These are phyloP conservation scores for Magallana ariakensis DNA, from an alignment of 1,140 invertebrate genomes.

Conservation along the genomic window DNA sequence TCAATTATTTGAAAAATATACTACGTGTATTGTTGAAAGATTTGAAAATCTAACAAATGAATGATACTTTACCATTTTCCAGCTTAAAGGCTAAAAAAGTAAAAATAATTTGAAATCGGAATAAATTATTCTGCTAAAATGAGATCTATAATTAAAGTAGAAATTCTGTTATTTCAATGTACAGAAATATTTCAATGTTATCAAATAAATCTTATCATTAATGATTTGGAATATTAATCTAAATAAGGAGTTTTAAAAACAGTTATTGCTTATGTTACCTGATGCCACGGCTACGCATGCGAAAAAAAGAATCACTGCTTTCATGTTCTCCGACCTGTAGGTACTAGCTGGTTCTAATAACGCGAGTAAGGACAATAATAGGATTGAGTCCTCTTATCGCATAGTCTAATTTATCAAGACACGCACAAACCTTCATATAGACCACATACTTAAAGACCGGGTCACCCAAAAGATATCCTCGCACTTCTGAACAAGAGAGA, in stretches of 20 bases:
- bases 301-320: neutral
- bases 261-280: neutral
- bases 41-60: neutral
- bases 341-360: neutral
- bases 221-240: neutral
- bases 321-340: neutral
- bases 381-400: too few relatives aligned
- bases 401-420: too few relatives aligned
- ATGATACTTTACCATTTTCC: slow-evolving; percentile 14
- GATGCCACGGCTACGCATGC: neutral
- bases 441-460: too few relatives aligned
- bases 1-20: too few relatives aligned
- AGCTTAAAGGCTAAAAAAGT: slow-evolving; percentile 6
- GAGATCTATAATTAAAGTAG: too few relatives aligned
- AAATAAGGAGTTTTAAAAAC: neutral
- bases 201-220: neutral
- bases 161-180: too few relatives aligned
- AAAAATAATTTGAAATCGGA: neutral
- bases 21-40: too few relatives aligned
- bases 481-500: too few relatives aligned
- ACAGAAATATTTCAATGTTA: too few relatives aligned
- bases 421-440: too few relatives aligned
- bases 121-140: neutral
- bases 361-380: too few relatives aligned
- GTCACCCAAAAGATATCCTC: too few relatives aligned